Base-by-base conservation (phyloP, 2,113 vertebrate genomes). In the Lipotes vexillifer region DNA sequence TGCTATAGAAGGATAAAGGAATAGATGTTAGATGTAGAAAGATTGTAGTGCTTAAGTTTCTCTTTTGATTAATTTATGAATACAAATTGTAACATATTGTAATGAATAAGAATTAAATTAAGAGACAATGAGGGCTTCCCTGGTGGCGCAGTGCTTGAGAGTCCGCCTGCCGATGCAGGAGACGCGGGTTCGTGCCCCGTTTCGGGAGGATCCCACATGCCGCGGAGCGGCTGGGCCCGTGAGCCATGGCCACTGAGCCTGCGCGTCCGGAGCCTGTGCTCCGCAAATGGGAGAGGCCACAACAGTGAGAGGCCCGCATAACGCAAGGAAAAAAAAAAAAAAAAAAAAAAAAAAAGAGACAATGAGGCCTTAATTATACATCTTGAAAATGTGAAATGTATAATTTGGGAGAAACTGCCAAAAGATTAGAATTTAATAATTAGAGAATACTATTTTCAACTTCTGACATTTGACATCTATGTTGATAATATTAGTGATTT, bases 71-170 rank as follows among this genome's bases (percentile, higher is more conserved):
- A 94, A 92, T 90, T 82, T 92, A 68, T 66, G 29, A 49, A 72
- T 41, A 57, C 18, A 96, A 72, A 92, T 95, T 88, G 38, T 66
- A 94, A 90, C 12, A 41, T 94, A 36, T 38, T 97, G 8, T 25
- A 74, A 63, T 87, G 31, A 94, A 95, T 74, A 93, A 93, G 52
- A 96, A 86, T 86, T 88, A 92, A 98, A 29, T 69, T 80, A 96
- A 88, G 97, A 94, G 21, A 93, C 14, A 68, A 69, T 68, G 29
- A 68, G 17, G 59, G n/a, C n/a, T n/a, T n/a, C n/a, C n/a, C n/a
- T n/a, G n/a, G n/a, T n/a, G n/a, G n/a, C n/a, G n/a, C n/a, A n/a
- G n/a, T n/a, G n/a, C n/a, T n/a, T n/a, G n/a, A n/a, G n/a, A n/a
- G n/a, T n/a, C n/a, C n/a, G n/a, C n/a, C n/a, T n/a, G n/a, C n/a